Evolutionary conservation across 2,113 vertebrate genomes (phyloP).

Genomic region (Amblyornis subalaris): DNA sequence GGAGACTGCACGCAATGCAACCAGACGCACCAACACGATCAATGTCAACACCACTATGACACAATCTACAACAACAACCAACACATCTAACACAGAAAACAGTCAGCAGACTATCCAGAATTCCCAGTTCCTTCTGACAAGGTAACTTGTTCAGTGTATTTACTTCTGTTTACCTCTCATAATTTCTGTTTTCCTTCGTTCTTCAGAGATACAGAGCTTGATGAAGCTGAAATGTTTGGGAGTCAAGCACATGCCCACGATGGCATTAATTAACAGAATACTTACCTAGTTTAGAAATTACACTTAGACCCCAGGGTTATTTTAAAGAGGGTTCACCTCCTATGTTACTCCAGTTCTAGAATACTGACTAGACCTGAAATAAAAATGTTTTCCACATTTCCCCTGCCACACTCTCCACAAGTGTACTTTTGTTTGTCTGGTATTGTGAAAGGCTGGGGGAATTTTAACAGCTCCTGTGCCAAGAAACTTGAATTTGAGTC

Average conservation of each 20-base stretch:
- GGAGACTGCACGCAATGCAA: constrained; percentile 91
- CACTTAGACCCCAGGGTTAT: background rate
- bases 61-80: constrained; percentile 83
- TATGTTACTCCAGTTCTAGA: background rate
- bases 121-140: constrained; percentile 95
- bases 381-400: background rate
- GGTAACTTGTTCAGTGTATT: constrained; percentile 68
- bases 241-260: background rate
- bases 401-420: rapidly evolving
- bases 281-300: background rate
- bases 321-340: background rate
- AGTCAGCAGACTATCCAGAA: constrained; percentile 86
- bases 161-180: background rate
- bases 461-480: background rate
- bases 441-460: background rate
- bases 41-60: constrained; percentile 84
- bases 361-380: background rate
- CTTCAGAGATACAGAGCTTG: background rate
- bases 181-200: background rate
- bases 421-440: background rate
- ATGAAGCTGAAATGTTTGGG: background rate
- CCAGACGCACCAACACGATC: constrained; percentile 89
- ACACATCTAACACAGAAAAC: constrained; percentile 83
- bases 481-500: background rate
- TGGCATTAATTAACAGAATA: background rate